These are phyloP conservation scores for Idaea biselata DNA, from an alignment of 2,888 invertebrate species.

Conservation along the genomic window DNA sequence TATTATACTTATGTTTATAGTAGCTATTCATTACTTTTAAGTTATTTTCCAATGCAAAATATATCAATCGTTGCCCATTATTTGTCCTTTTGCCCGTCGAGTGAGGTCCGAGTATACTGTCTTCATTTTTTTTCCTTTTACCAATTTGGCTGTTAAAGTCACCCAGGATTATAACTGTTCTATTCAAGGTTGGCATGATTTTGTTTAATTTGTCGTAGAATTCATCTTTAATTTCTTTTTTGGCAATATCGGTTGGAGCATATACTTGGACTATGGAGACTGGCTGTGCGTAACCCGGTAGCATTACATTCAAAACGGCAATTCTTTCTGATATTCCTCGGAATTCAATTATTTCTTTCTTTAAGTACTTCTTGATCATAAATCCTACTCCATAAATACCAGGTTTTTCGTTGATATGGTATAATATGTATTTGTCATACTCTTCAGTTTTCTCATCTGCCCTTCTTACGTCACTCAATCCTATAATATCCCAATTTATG, in stretches of 20 bases:
- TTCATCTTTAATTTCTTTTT: slow-evolving; percentile 11
- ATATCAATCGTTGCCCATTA: slow-evolving; percentile 26
- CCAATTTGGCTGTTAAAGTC: slow-evolving; percentile 18
- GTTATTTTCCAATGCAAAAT: slow-evolving; percentile 21
- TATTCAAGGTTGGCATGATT: slow-evolving; percentile 2
- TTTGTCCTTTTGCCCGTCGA: slow-evolving; percentile 22
- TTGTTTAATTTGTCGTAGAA: slow-evolving; percentile 10
- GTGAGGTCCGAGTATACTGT: slow-evolving; percentile 17
- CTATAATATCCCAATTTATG: slow-evolving; percentile 20
- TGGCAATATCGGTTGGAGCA: slow-evolving; percentile 13
- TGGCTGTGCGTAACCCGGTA: slow-evolving; percentile 13
- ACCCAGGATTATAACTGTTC: slow-evolving; percentile 6
- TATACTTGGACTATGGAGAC: slow-evolving; percentile 17
- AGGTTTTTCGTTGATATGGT: slow-evolving; percentile 14
- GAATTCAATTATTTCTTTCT: slow-evolving; percentile 17
- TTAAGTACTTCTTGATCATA: slow-evolving; percentile 12
- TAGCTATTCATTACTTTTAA: slow-evolving; percentile 24
- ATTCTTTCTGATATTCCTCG: slow-evolving; percentile 20
- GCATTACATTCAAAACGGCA: slow-evolving; percentile 9
- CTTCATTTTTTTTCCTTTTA: slow-evolving; percentile 15
- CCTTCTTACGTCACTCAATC: slow-evolving; percentile 7
- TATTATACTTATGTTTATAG: slow-evolving; percentile 19
- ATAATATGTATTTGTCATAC: slow-evolving; percentile 15
- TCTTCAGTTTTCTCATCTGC: slow-evolving; percentile 11
- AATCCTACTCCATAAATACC: slow-evolving; percentile 18